A percentile compares a stretch with the other conserved stretches of the same genome.
phyloP scores from a whole-genome alignment of 1,140 invertebrate genomes.

The Copidosoma floridanum region DNA sequence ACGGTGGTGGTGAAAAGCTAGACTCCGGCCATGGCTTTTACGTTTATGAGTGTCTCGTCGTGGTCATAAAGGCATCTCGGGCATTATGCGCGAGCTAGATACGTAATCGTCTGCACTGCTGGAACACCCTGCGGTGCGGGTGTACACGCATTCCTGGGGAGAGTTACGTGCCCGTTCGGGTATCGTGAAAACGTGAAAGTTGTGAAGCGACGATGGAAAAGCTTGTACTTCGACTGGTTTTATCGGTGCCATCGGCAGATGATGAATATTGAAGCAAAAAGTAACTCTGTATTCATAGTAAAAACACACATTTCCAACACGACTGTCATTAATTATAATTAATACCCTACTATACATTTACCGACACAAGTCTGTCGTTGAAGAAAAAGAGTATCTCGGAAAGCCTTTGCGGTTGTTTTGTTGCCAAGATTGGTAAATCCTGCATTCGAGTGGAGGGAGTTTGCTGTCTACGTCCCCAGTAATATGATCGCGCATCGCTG shows the following conservation, averaged over 20 bases:
- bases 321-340: too few species aligned
- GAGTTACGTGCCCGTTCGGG: not conserved
- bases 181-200: not conserved
- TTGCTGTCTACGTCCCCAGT: too few species aligned
- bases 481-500: too few species aligned
- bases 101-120: not conserved
- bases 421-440: too few species aligned
- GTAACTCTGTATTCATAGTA: too few species aligned
- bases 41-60: slow-evolving; percentile 15
- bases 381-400: not conserved
- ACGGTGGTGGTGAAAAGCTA: not conserved
- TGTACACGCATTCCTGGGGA: not conserved
- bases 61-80: slow-evolving; percentile 8
- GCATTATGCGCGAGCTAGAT: slow-evolving; percentile 1
- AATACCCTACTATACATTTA: not conserved
- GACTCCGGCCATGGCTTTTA: slow-evolving; percentile 16
- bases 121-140: too few species aligned
- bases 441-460: not conserved
- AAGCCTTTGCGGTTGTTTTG: too few species aligned
- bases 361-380: not conserved
- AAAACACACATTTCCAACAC: too few species aligned
- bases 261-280: too few species aligned
- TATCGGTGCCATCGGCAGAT: not conserved
- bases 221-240: not conserved
- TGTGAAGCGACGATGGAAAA: not conserved